Conservation (phyloP, 2,797 vertebrate genomes). For the Micromesistius poutassou region DNA sequence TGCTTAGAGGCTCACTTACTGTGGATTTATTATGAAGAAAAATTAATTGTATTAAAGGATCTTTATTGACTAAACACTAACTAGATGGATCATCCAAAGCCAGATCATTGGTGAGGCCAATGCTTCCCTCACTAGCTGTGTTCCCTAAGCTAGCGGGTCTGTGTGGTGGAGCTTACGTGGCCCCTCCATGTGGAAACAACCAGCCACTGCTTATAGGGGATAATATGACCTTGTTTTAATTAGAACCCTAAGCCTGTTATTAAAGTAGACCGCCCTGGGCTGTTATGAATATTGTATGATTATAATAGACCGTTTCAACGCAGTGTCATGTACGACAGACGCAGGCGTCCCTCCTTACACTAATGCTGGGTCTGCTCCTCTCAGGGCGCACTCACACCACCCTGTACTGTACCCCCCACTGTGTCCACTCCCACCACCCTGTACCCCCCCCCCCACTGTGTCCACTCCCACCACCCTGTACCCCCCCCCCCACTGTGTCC, state of each 20-base stretch:
- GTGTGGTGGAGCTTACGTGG: constrained; percentile 49
- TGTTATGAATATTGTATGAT: not conserved
- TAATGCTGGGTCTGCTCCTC: too few species aligned
- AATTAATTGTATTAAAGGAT: constrained; percentile 34
- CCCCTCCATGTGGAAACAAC: constrained; percentile 51
- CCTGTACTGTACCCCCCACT: too few species aligned
- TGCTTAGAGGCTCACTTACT: not conserved
- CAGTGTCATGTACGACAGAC: not conserved
- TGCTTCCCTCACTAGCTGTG: constrained; percentile 59
- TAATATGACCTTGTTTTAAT: constrained; percentile 13
- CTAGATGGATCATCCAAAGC: constrained; percentile 39
- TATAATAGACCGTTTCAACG: not conserved
- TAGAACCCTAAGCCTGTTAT: not conserved
- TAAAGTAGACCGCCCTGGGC: not conserved
- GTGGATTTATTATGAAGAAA: constrained; percentile 14
- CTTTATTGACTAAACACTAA: constrained; percentile 22
- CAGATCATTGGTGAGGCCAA: constrained; percentile 59
- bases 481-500: too few species aligned
- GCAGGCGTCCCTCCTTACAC: too few species aligned
- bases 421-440: too few species aligned
- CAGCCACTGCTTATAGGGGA: constrained; percentile 2
- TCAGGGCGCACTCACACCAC: too few species aligned
- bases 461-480: too few species aligned
- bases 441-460: too few species aligned
- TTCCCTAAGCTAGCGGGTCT: constrained; percentile 49